Percentiles rank a stretch among this genome's conserved stretches.
Conservation (phyloP, 2,888 invertebrate species). For the Antitype chi region DNA sequence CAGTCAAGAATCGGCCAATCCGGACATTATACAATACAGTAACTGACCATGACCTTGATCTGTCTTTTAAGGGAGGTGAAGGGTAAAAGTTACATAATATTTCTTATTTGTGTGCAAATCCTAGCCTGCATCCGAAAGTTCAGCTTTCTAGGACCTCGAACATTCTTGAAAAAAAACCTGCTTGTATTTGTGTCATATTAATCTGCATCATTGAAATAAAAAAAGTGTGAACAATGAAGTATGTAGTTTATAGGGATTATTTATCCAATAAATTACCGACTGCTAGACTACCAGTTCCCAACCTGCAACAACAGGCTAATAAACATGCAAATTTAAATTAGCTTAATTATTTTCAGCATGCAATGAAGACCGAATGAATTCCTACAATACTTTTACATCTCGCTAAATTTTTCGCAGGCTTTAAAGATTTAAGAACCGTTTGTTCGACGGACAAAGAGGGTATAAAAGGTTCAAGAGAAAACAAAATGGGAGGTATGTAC, state of each 20-base stretch:
- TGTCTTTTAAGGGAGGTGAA: no score
- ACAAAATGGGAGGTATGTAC: constrained; percentile 53
- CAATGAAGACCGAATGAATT: constrained; percentile 52
- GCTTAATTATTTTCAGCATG: constrained; percentile 60
- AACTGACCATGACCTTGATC: no score
- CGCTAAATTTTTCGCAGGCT: constrained; percentile 43
- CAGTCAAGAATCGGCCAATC: no score
- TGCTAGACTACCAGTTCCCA: constrained; percentile 23
- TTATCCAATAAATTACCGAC: constrained; percentile 43
- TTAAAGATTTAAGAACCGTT: constrained; percentile 56
- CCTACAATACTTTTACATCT: constrained; percentile 48
- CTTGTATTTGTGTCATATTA: neutral
- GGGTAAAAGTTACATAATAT: no score
- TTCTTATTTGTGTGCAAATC: no score
- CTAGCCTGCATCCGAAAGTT: no score
- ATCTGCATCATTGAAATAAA: neutral
- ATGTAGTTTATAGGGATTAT: constrained; percentile 6
- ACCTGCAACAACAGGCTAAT: constrained; percentile 42
- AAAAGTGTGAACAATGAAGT: neutral
- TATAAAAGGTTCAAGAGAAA: constrained; percentile 57
- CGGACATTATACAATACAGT: no score
- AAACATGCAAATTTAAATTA: constrained; percentile 58
- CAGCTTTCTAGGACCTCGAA: no score
- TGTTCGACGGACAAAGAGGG: constrained; percentile 51
- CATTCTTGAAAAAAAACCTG: neutral